Evolutionary conservation across 2,888 invertebrate species (phyloP), one percentile per base, ranked within the genome.

Genomic region (Myathropa florea): DNA sequence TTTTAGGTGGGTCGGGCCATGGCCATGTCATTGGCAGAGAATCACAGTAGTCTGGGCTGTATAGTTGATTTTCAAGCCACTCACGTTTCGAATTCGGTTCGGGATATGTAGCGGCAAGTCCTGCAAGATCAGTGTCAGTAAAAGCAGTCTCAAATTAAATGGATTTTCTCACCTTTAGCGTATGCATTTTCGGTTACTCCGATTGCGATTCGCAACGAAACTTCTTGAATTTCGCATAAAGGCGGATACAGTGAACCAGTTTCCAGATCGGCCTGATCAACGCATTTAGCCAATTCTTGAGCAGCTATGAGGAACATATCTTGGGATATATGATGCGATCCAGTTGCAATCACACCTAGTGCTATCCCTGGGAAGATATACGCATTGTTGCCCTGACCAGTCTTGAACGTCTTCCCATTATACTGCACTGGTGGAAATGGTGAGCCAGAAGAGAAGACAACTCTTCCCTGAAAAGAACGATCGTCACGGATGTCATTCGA

Each of bases 311-410:
- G 94, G 95, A 99, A 99, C 93, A 99, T 95, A 88, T 96, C 96
- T 91, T 99, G 98, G 6, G 96, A 96, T 91, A 99, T 98, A 91
- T 98, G 98, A 91, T 98, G 97, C 4, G 98, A 96, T 76, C 97
- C 97, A 33, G 98, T 97, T 18, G 96, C 95, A 89, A 99, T 97
- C 9, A 98, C 97, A 9, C 98, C 99, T 23, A 99, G 94, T 10
- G 98, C 98, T 73, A 98, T 94, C 4, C 99, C 99, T 0, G 99
- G 99, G 94, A 98, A 98, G 90, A 99, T 98, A 93, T 99, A 99
- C 0, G 98, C 97, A 93, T 99, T 99, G 93, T 98, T 99, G 82
- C 99, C 99, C 92, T 99, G 99, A 0, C 99, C 99, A 0, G 99
- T 97, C 89, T 95, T 94, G 93, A 94, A 98, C 4, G 95, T 96